Evolutionary conservation across 2,113 vertebrate species (phyloP).

Genomic region (Colossoma macropomum): DNA sequence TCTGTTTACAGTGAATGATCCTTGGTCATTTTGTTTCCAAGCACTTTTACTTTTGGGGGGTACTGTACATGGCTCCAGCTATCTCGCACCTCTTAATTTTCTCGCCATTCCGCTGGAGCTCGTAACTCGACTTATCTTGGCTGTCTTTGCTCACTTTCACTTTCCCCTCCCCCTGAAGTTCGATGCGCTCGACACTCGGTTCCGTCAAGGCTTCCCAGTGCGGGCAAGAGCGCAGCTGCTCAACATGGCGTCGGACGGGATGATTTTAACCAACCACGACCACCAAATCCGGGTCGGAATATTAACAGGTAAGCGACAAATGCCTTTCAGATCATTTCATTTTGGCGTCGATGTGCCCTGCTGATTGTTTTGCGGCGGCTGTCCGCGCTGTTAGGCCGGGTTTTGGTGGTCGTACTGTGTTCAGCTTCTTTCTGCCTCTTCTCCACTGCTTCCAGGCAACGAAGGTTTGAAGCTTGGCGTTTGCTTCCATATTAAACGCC

Average conservation of each 20-base stretch:
- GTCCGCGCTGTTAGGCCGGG: constrained; percentile 33
- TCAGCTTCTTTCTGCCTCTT: constrained; percentile 49
- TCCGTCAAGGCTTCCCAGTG: constrained; percentile 71
- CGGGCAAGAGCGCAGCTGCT: constrained; percentile 80
- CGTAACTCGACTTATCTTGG: constrained; percentile 44
- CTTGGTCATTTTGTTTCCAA: too few relatives aligned
- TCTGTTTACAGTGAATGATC: too few relatives aligned
- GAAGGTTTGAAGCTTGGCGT: constrained; percentile 29
- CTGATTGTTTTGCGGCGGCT: constrained; percentile 32
- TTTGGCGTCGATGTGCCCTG: background rate
- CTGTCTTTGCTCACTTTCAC: constrained; percentile 44
- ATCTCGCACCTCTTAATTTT: too few relatives aligned
- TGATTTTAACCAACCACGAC: constrained; percentile 96
- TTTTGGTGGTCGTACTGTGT: constrained; percentile 56
- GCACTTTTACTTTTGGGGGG: too few relatives aligned
- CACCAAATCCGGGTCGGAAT: constrained; percentile 95
- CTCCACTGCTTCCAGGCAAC: constrained; percentile 41
- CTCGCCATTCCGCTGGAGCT: background rate
- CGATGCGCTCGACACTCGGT: constrained; percentile 61
- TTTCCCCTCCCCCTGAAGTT: constrained; percentile 53
- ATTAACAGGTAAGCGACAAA: constrained; percentile 84
- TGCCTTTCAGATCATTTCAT: background rate
- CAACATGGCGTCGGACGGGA: constrained; percentile 97
- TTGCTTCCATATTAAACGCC: background rate
- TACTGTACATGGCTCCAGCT: too few relatives aligned